A percentile compares a stretch with the other conserved stretches of the same genome.
Conservation (phyloP, 1,140 invertebrate species). For the Drosophila tristis region DNA sequence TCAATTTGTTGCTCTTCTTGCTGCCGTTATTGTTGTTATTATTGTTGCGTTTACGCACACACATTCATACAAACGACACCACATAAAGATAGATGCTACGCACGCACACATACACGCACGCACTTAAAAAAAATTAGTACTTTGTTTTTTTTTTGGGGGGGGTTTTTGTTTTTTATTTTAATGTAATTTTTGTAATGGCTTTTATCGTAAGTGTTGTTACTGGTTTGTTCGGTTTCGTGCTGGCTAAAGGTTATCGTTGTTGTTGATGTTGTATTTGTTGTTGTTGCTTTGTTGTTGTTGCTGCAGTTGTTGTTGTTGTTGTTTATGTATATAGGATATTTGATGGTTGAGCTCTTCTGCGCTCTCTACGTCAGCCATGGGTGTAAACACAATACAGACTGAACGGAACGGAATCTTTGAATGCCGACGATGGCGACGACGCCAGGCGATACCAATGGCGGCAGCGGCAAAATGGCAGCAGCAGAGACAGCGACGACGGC, state of each 20-base stretch:
- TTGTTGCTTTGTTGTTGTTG: constrained; percentile 25
- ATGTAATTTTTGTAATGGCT: constrained; percentile 22
- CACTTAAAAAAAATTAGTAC: constrained; percentile 70
- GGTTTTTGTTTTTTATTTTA: constrained; percentile 8
- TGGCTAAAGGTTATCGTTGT: constrained; percentile 2
- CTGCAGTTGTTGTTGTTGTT: constrained; percentile 23
- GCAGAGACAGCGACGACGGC: constrained; percentile 20
- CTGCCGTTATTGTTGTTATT: too few relatives aligned
- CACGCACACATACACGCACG: constrained; percentile 49
- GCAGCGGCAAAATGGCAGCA: constrained; percentile 7
- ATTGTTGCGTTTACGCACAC: constrained; percentile 11
- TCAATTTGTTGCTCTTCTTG: too few relatives aligned
- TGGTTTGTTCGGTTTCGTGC: constrained; percentile 13
- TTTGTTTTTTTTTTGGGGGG: constrained; percentile 13
- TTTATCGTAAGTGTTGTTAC: constrained; percentile 19
- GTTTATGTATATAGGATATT: constrained; percentile 15
- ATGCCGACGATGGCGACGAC: constrained; percentile 44
- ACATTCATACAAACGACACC: constrained; percentile 13
- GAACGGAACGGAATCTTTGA: constrained; percentile 68
- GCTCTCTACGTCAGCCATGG: constrained; percentile 83
- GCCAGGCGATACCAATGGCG: constrained; percentile 3
- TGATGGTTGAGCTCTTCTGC: constrained; percentile 54
- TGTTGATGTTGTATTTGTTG: constrained; percentile 23
- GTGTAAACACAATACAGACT: constrained; percentile 84
- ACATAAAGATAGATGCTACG: constrained; percentile 15